These are phyloP conservation scores for Cistogaster globosa DNA, from an alignment of 2,888 invertebrate species.

Conservation along the genomic window DNA sequence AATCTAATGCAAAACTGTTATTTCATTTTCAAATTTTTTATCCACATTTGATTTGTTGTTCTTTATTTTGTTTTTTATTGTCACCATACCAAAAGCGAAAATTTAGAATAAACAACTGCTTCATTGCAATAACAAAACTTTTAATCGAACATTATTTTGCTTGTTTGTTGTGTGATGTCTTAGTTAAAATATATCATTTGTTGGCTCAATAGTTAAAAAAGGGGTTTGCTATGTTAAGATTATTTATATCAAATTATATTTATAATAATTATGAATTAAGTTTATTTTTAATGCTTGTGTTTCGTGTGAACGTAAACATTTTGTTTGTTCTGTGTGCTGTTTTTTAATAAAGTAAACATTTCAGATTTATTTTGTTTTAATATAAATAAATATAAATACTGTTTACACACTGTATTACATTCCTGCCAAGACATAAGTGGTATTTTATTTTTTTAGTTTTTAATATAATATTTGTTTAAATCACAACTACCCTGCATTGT, in stretches of 20 bases:
- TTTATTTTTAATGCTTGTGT: conserved; percentile 9
- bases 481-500: too few species aligned
- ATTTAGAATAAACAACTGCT: conserved; percentile 47
- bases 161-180: conserved; percentile 43
- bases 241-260: conserved; percentile 4
- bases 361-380: not conserved
- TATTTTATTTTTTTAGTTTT: not conserved
- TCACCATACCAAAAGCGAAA: conserved; percentile 1
- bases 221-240: conserved; percentile 5
- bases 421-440: not conserved
- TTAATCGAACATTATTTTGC: conserved; percentile 13
- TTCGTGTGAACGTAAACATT: conserved; percentile 7
- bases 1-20: conserved; percentile 5
- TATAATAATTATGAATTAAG: not conserved
- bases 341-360: not conserved
- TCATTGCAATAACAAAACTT: conserved; percentile 65
- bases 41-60: conserved; percentile 66
- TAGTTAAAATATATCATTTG: conserved; percentile 13
- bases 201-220: conserved; percentile 9
- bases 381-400: not conserved
- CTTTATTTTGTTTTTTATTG: conserved; percentile 49
- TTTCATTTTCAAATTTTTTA: conserved; percentile 53
- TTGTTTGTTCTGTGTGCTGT: conserved; percentile 18
- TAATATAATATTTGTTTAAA: not conserved
- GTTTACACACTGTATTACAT: too few species aligned